These are phyloP conservation scores for Diloba caeruleocephala DNA, from an alignment of 2,888 invertebrate species.

Conservation along the genomic window DNA sequence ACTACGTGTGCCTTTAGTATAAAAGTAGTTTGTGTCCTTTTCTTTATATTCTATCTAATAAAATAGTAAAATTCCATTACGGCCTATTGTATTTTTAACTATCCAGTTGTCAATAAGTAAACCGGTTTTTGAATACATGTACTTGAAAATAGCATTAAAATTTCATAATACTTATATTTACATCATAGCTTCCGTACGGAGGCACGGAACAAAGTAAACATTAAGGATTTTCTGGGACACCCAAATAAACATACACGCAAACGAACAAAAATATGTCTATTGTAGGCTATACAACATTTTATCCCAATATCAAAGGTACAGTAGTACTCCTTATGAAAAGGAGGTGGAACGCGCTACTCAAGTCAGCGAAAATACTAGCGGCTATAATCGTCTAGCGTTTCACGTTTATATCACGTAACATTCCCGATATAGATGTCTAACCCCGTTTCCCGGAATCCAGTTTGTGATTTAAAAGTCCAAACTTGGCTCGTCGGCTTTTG, in stretches of 20 bases:
- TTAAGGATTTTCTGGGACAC: too few relatives aligned
- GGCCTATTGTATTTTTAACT: slow-evolving; percentile 27
- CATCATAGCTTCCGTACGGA: too few relatives aligned
- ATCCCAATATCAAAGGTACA: too few relatives aligned
- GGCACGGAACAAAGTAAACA: too few relatives aligned
- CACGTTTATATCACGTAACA: slow-evolving; percentile 9
- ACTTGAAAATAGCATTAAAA: background rate
- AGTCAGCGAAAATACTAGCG: slow-evolving; percentile 18
- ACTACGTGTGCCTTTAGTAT: slow-evolving; percentile 14
- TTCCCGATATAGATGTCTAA: slow-evolving; percentile 18
- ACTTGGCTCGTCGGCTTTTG: slow-evolving; percentile 9
- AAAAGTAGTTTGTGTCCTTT: slow-evolving; percentile 20
- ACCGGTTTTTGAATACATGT: background rate
- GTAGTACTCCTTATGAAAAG: too few relatives aligned
- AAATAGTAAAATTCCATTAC: slow-evolving; percentile 33
- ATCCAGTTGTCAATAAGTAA: slow-evolving; percentile 21
- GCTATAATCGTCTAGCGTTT: background rate
- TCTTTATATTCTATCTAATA: slow-evolving; percentile 33
- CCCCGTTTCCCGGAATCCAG: slow-evolving; percentile 25
- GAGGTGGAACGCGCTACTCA: too few relatives aligned
- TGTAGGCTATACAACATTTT: too few relatives aligned
- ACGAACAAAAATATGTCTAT: too few relatives aligned
- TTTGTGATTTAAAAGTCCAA: slow-evolving; percentile 37
- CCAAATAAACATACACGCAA: too few relatives aligned
- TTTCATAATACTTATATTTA: too few relatives aligned